Evolutionary conservation across 2,888 invertebrate species (phyloP), one percentile per base, ranked within the genome.

Genomic region (Pseudococcus jackbeardsleyi): DNA sequence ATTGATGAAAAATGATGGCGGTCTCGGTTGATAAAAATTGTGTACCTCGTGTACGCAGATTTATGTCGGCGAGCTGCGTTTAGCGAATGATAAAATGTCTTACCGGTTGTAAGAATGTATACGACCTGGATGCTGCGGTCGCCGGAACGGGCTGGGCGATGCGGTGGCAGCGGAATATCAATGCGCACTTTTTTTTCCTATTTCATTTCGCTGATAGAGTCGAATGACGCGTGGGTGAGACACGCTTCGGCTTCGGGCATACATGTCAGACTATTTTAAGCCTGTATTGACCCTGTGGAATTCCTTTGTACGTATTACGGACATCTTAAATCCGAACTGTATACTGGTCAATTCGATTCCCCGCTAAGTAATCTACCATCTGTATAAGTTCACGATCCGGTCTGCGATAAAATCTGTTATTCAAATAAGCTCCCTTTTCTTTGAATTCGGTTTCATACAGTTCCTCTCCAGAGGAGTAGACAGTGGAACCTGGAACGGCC

Each of bases 331-430:
- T 79, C 79, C 79, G 79, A 79, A 79, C 79, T 79, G 79, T 79
- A 79, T 79, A 79, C 79, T 46, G 79, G 79, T 79, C 79, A 79
- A 79, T 79, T 79, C 42, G 79, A 79, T 79, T 79, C 79, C 79
- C 79, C 79, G 79, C 79, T 79, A 79, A 79, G 79, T 79, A 79
- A 79, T 79, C 79, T 79, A 79, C 79, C 79, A 79, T 79, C 79
- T 79, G 79, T 42, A 46, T 79, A 79, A 79, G 79, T 79, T 79
- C 79, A 79, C 79, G 79, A 79, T 79, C 79, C 79, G 79, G 79
- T 79, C 79, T 79, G 46, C 79, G 79, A 79, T 79, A 79, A 79
- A 79, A 79, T 79, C 79, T 79, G 79, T 79, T 79, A 79, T 79
- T 79, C 79, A 79, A 79, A 79, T 79, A 79, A 79, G 79, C 79